Percentiles rank a stretch among this genome's conserved stretches.
Conservation (phyloP, 2,888 invertebrate genomes). For the Microplitis deprimator region DNA sequence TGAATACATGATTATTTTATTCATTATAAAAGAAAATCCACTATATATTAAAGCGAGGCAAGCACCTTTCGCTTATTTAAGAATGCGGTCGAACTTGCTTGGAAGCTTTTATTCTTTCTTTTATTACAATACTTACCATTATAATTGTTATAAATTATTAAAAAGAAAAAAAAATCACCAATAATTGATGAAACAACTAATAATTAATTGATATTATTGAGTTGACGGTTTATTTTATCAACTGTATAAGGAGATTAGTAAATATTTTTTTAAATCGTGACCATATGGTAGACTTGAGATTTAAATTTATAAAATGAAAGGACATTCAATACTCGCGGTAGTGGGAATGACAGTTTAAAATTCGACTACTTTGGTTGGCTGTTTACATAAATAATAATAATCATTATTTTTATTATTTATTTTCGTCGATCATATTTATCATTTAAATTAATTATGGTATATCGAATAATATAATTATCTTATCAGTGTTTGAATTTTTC, state of each 20-base stretch:
- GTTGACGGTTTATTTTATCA: neutral
- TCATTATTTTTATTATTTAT: neutral
- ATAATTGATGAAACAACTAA: neutral
- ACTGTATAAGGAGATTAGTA: neutral
- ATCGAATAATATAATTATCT: neutral
- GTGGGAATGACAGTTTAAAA: neutral
- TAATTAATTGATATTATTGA: neutral
- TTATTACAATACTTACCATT: neutral
- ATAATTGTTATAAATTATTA: neutral
- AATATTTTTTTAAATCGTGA: neutral
- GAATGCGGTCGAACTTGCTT: constrained; percentile 57
- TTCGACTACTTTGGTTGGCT: neutral
- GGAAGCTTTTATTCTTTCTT: constrained; percentile 10
- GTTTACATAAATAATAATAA: neutral
- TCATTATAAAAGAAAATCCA: neutral
- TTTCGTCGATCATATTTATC: neutral
- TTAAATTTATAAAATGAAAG: neutral
- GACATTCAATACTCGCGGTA: neutral
- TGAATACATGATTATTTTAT: constrained; percentile 4
- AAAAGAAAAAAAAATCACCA: neutral
- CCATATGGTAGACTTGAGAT: neutral
- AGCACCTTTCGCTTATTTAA: constrained; percentile 24
- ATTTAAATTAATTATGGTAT: neutral
- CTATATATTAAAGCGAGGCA: constrained; percentile 5
- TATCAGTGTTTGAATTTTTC: neutral